Evolutionary conservation across 2,113 vertebrate genomes (phyloP), one percentile per base, ranked within the genome.

Genomic region (Zosterops japonicus): DNA sequence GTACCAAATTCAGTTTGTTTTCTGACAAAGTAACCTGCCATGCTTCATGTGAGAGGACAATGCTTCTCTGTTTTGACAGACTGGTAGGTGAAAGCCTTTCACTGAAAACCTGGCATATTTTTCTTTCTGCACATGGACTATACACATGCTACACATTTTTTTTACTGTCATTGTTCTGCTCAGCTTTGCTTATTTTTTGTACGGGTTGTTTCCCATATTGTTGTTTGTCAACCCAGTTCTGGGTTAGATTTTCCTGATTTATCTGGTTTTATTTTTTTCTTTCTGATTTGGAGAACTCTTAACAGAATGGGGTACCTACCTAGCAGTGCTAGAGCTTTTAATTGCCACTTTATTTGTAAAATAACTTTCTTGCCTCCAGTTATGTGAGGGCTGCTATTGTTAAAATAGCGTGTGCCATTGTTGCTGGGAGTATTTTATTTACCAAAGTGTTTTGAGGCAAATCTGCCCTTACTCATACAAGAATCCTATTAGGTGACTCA

Each of bases 101-200:
- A 78, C 22, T 89, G 52, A 74, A 83, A 89, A 47, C 17, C 16
- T 83, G 36, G 23, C 14, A 14, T 50, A 56, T 61, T 76, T 94
- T 87, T 65, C 18, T 57, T 74, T 69, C 33, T 59, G n/a, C 49
- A 29, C 42, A 4, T 35, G 50, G 52, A 74, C 33, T 93, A 42
- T 68, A 36, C 29, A 24, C 19, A 33, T 33, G 18, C 27, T 55
- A 6, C 7, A 2, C 1, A 1, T 0, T 4, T 39, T 63, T 89
- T 89, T 81, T 56, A 8, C n/a, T 61, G 57, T 56, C 11, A 20
- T 79, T 5, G 1, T 47, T 90, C 52, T 55, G 33, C 46, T 57
- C 41, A 70, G 9, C 17, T 53, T 57, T 87, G 25, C 25, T 68
- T 52, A 31, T 49, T 57, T 91, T 81, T 72, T 87, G 6, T 50